Base-by-base conservation (phyloP, 2,113 vertebrate genomes). In the Romanogobio albipinnatus region DNA sequence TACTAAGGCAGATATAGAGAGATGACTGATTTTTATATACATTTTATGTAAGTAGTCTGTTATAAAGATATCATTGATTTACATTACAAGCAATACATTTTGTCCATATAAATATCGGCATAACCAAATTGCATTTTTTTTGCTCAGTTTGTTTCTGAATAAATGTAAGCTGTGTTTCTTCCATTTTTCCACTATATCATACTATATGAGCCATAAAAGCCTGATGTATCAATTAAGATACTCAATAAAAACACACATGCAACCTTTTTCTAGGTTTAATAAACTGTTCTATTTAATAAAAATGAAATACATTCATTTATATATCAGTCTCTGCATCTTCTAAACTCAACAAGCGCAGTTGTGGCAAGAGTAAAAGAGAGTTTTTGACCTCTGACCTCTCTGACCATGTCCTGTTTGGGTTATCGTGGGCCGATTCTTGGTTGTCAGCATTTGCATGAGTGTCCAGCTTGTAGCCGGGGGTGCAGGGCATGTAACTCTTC, bases 401-500 rank as follows among this genome's bases (percentile, higher is more conserved):
- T 87, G 85, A 83, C 80, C 84, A 47, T 49, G 61, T 29, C 14
- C 66, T 86, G 56, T 85, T 79, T 68, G 85, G 79, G 83, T 86
- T 85, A 86, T 85, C 76, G 6, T 26, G 24, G 17, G 76, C 36
- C 51, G 75, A 79, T 85, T 85, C 26, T 36, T 68, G 86, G 56
- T 29, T 86, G 87, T 89, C 87, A 89, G 83, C 84, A 64, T 86
- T 85, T 89, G 47, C 83, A 89, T 87, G 79, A 85, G 56, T 53
- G 76, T 53, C 49, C 49, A 5, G 49, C 49, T 68, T 75, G 78
- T 75, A 64, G 64, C 59, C 39, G 53, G 77, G 74, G 59, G 79
- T 89, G 80, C 39, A 29, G 68, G 76, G 80, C 75, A 83, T 62
- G 79, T 76, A 66, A 79, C 70, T 79, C 85, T 53, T 61, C 22